Percentiles rank a stretch among this genome's conserved stretches.
These are phyloP conservation scores for Poeciliopsis turneri DNA, from an alignment of 2,797 vertebrate species.

Conservation along the genomic window DNA sequence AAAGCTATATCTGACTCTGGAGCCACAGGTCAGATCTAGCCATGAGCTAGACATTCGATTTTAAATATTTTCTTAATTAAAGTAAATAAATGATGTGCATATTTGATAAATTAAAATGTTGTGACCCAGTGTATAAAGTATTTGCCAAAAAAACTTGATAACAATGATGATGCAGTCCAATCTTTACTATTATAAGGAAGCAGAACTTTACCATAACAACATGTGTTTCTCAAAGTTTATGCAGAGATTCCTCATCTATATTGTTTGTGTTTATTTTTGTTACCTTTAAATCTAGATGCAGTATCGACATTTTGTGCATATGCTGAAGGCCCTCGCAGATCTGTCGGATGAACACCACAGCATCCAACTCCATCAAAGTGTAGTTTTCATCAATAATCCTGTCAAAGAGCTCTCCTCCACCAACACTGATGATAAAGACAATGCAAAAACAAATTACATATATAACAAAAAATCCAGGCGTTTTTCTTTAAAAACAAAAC, in stretches of 20 bases:
- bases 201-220: not conserved
- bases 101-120: not conserved
- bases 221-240: not conserved
- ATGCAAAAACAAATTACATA: slow-evolving; percentile 12
- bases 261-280: not conserved
- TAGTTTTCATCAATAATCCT: slow-evolving; percentile 90
- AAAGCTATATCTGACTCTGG: not conserved
- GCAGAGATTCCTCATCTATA: not conserved
- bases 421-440: slow-evolving; percentile 81
- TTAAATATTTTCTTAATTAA: not conserved
- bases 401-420: slow-evolving; percentile 97
- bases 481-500: not conserved
- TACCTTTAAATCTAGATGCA: slow-evolving; percentile 98
- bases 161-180: not conserved
- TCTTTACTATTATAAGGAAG: not conserved
- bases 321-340: slow-evolving; percentile 94
- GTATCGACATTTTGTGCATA: slow-evolving; percentile 98
- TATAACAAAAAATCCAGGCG: not conserved
- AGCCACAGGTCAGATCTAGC: not conserved
- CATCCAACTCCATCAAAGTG: slow-evolving; percentile 89
- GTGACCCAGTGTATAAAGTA: not conserved
- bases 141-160: not conserved
- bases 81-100: not conserved
- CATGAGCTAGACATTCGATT: not conserved
- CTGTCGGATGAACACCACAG: slow-evolving; percentile 90